Evolutionary conservation across 2,797 vertebrate genomes (phyloP), one percentile per base, ranked within the genome.

Genomic region (Sebastiscus albofasciatus): DNA sequence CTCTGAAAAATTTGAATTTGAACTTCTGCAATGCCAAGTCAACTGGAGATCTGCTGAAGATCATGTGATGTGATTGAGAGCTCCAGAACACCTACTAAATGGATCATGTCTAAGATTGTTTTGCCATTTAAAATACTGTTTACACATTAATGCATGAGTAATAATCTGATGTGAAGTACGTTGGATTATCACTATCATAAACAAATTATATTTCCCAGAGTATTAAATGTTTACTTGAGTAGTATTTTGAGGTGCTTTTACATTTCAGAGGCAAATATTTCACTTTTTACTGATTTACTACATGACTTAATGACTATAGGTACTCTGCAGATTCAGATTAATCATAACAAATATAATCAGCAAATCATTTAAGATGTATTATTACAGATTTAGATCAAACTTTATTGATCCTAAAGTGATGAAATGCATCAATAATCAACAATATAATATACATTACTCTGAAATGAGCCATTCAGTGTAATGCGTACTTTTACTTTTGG

Each of bases 271-370:
- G 8, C 18, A 49, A 49, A 52, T 52, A 52, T n/a, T 0, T 52
- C 8, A 52, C n/a, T 56, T 56, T 52, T 56, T 55, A 2, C n/a
- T 22, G 3, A 39, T 39, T 39, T 10, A 60, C 55, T 26, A 26
- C 1, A 56, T 58, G n/a, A n/a, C n/a, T n/a, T n/a, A n/a, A 58
- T 58, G 12, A 27, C 0, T 12, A 39, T 0, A 54, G 9, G 3
- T 22, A 54, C 52, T 42, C 39, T 16, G 39, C 39, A 16, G 39
- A 42, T 42, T 42, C 39, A 42, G 39, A 42, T 42, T 42, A 42
- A 46, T 46, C 6, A 46, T 46, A 46, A 1, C 18, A 46, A 46
- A 46, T 46, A 46, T 46, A 18, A 46, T 46, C 42, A 46, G 14
- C 6, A 46, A 46, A 46, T 46, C 18, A 46, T 46, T 46, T 46